Percentiles rank a stretch among this genome's conserved stretches.
These are phyloP conservation scores for Nesoenas mayeri DNA, from an alignment of 2,113 vertebrate species.

Conservation along the genomic window DNA sequence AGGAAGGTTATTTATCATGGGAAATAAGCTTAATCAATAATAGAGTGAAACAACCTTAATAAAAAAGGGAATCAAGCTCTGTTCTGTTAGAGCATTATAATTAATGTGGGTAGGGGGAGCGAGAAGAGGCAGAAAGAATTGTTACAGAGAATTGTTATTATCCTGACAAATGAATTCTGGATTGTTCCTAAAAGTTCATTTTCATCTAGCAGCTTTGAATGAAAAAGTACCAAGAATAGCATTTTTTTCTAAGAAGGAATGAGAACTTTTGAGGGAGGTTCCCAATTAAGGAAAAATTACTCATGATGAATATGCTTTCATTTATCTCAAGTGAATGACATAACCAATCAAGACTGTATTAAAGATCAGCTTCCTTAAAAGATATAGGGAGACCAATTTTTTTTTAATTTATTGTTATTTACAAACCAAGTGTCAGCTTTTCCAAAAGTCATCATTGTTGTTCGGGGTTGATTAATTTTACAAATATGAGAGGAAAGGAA, in stretches of 20 bases:
- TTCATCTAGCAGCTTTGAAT: conserved; percentile 2
- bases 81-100: conserved; percentile 62
- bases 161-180: conserved; percentile 57
- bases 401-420: background rate
- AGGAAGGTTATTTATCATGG: conserved; percentile 69
- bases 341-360: background rate
- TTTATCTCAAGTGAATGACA: background rate
- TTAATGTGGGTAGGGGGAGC: conserved; percentile 52
- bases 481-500: background rate
- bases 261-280: background rate
- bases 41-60: conserved; percentile 69
- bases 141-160: conserved; percentile 54
- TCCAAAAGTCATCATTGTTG: background rate
- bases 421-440: background rate
- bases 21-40: conserved; percentile 74
- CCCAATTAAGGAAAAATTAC: background rate
- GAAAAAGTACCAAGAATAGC: background rate
- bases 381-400: background rate
- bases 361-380: background rate
- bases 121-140: conserved; percentile 54
- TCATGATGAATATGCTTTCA: background rate
- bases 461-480: background rate
- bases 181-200: conserved; percentile 56
- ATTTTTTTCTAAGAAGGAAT: background rate
- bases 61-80: conserved; percentile 64